Base-by-base conservation (phyloP, 2,113 vertebrate species). In the Athene noctua region DNA sequence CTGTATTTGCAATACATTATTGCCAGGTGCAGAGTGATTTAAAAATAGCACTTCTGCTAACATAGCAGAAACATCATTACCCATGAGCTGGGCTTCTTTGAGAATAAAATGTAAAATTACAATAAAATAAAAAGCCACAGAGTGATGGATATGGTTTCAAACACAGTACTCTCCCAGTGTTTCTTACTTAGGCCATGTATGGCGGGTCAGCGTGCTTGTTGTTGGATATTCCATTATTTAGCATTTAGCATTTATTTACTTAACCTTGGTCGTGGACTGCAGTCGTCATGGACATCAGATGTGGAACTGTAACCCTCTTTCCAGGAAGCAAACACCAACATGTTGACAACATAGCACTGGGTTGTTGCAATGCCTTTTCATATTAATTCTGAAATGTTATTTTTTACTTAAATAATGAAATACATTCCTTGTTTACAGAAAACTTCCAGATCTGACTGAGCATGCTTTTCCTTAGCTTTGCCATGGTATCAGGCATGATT, bases 1-100 rank as follows among this genome's bases (percentile, higher is more conserved):
- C 95, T 86, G 89, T 96, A 94, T 97, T 96, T 96, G 94, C 93
- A 92, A 74, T 96, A 84, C 91, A 81, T 94, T 97, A 96, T 74
- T 96, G 96, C 94, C 96, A 97, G 96, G 96, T 96, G 95, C 91
- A 94, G 89, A 95, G 89, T 84, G 94, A 96, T 89, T 96, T 96
- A 96, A 97, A 96, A 97, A 97, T 94, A 97, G 96, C 93, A 46
- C 94, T 94, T 96, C 94, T 96, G 93, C 94, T 94, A 97, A 89
- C 93, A 71, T 15, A 91, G 93, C 94, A 92, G 91, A 95, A 94
- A 94, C 94, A 84, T 73, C 93, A 51, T 21, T 70, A 95, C 89
- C 86, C 61, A 3, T 25, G 91, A 96, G 93, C 91, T 71, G 89
- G 83, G 61, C 80, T 91, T 96, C 71, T 62, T 36, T 91, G 80